Conservation (phyloP, 2,888 invertebrate genomes). For the Pandemis corylana region DNA sequence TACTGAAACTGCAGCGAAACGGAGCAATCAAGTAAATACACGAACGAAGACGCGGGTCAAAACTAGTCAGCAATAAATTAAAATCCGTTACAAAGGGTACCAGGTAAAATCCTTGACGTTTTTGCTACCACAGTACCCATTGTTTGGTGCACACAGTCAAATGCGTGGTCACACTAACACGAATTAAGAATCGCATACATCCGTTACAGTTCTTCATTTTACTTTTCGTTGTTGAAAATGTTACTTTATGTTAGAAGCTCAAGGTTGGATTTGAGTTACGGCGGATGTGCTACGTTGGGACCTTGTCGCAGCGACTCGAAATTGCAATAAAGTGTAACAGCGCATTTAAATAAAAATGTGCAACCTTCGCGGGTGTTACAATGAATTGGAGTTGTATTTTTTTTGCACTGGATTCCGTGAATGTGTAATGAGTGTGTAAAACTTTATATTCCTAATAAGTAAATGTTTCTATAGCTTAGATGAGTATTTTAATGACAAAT, state of each 20-base stretch:
- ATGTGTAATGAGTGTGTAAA: neutral
- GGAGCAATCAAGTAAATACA: too few species aligned
- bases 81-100: neutral
- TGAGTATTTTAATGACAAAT: too few species aligned
- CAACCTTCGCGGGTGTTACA: slow-evolving; percentile 27
- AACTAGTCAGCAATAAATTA: neutral
- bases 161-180: slow-evolving; percentile 1
- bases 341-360: neutral
- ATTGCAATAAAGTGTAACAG: slow-evolving; percentile 12
- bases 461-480: too few species aligned
- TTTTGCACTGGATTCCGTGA: neutral
- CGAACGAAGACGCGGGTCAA: too few species aligned
- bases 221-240: neutral
- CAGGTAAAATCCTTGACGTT: slow-evolving; percentile 15
- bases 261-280: neutral
- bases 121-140: slow-evolving; percentile 21
- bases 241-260: neutral
- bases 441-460: too few species aligned
- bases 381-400: neutral
- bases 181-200: neutral
- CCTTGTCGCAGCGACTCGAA: neutral
- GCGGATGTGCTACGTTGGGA: neutral
- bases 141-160: slow-evolving; percentile 22
- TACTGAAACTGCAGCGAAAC: too few species aligned
- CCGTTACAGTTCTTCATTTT: neutral